Evolutionary conservation across 2,113 vertebrate species (phyloP).

Genomic region (Burhinus bistriatus): DNA sequence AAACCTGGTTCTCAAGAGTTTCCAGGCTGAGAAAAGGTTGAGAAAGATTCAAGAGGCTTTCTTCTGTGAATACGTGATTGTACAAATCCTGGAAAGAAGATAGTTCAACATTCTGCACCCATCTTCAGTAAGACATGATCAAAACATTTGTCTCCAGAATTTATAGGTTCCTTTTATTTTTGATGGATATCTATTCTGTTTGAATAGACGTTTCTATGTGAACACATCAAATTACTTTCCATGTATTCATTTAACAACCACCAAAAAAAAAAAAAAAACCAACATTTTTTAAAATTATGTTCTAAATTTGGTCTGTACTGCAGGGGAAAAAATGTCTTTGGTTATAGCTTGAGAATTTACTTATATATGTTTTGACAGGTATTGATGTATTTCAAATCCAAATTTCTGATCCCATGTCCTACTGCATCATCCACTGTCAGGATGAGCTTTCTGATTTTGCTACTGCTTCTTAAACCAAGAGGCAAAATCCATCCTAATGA

Average conservation of each 20-base stretch:
- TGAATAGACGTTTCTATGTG: neutral
- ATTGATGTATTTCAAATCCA: neutral
- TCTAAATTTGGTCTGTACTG: neutral
- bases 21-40: neutral
- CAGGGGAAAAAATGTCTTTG: neutral
- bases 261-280: fast-evolving
- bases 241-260: neutral
- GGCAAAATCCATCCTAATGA: neutral
- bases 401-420: neutral
- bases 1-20: neutral
- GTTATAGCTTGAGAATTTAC: neutral
- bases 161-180: neutral
- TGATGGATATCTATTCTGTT: neutral
- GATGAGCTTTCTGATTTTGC: neutral
- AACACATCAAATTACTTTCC: neutral
- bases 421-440: neutral
- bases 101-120: neutral
- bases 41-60: neutral
- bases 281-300: neutral
- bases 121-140: neutral
- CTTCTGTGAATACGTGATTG: neutral
- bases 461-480: neutral
- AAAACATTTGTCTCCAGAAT: neutral
- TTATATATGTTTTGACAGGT: neutral
- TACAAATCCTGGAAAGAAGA: neutral